Conservation (phyloP, 2,888 invertebrate genomes). For the Tortricodes alternella region DNA sequence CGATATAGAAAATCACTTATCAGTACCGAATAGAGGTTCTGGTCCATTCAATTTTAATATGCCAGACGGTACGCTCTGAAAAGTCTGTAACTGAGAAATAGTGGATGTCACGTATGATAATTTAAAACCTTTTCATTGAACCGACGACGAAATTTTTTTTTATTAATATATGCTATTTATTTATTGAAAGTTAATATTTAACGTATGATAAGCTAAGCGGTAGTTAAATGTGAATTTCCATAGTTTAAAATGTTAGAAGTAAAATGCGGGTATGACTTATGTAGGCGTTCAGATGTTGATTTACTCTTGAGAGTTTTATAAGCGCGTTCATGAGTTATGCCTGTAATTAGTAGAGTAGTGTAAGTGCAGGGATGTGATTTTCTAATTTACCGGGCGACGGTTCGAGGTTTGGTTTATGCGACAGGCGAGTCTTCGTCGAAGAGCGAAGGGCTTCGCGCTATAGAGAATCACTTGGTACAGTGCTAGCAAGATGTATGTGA, state of each 20-base stretch:
- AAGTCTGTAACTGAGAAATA: slow-evolving; percentile 11
- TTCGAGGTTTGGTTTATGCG: no score
- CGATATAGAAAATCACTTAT: background rate
- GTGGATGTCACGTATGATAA: slow-evolving; percentile 9
- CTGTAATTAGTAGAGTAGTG: background rate
- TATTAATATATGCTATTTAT: slow-evolving; percentile 80
- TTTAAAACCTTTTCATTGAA: slow-evolving; percentile 15
- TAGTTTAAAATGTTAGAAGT: slow-evolving; percentile 52
- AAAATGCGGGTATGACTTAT: background rate
- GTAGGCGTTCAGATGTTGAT: no score
- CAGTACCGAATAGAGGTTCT: background rate
- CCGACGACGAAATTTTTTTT: slow-evolving; percentile 43
- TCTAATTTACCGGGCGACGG: no score
- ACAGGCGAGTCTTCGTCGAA: no score
- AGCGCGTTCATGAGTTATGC: background rate
- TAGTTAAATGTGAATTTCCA: slow-evolving; percentile 71
- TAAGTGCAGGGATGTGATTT: background rate
- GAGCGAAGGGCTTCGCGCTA: no score
- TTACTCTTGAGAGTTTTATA: no score
- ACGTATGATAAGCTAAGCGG: slow-evolving; percentile 51
- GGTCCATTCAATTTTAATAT: background rate
- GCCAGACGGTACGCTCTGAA: background rate
- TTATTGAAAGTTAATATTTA: slow-evolving; percentile 75
- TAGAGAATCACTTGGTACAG: no score
- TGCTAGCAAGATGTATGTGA: background rate